Percentiles rank a stretch among this genome's conserved stretches.
These are phyloP conservation scores for Phocoena phocoena DNA, from an alignment of 2,113 vertebrate species.

Conservation along the genomic window DNA sequence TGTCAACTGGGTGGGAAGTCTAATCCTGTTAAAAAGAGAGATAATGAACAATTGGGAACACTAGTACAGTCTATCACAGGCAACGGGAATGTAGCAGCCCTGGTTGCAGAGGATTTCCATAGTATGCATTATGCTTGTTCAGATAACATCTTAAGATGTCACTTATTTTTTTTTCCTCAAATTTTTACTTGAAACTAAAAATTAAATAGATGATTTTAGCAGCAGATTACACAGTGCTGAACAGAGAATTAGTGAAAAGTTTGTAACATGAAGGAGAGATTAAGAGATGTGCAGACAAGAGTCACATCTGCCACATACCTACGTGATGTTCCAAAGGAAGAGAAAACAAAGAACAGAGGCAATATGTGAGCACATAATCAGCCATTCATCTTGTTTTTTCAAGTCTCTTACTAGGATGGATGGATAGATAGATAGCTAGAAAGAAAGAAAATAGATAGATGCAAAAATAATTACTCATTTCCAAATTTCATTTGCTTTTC, in stretches of 20 bases:
- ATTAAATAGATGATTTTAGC: background rate
- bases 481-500: background rate
- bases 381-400: background rate
- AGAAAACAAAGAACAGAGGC: background rate
- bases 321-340: background rate
- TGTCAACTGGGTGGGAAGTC: background rate
- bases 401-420: background rate
- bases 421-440: no score
- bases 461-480: background rate
- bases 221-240: background rate
- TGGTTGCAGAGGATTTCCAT: background rate
- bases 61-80: background rate
- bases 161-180: background rate
- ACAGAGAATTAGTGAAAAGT: background rate
- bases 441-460: background rate
- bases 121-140: background rate
- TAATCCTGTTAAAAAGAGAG: background rate
- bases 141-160: background rate
- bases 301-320: background rate
- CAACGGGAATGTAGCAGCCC: background rate
- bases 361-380: background rate
- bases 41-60: background rate
- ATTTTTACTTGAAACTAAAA: background rate
- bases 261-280: background rate
- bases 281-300: background rate